Base-by-base conservation (phyloP, 23 tunicate species). In the Trididemnum clinides region DNA sequence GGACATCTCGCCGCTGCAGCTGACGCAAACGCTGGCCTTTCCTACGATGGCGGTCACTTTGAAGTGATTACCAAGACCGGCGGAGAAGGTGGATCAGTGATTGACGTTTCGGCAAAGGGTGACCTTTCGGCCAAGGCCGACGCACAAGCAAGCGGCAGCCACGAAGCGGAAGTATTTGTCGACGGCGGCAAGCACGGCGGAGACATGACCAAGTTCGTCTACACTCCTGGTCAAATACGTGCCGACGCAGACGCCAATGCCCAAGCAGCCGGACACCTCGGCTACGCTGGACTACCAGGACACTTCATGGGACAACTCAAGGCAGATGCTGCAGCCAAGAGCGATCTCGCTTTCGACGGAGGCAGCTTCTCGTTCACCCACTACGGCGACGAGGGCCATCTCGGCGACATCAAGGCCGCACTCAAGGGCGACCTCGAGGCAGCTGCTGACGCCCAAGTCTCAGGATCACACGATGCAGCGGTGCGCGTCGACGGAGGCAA, bases 91-190 rank as follows among this genome's bases (percentile, higher is more conserved):
- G 75, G 75, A 20, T 5, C 10, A 6, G n/a, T 29, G 12, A 20
- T 66, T 15, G 75, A 66, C 75, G 2, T 66, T 23, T 66, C 75
- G 37, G 6, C 75, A 6, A 32, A 66, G 75, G 31, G 37, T 37
- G 75, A 32, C n/a, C 75, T 29, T 29, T 36, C 75, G 31, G 75
- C 75, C 6, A 32, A 32, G 36, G 75, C 75, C 10, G 75, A 3
- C n/a, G 75, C 75, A 30, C 37, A 15, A 29, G 75, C 75, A 66
- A 66, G 37, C 37, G 75, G 75, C 75, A 66, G 75, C 22, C 75
- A 66, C 6, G 75, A 6, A 4, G 75, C 75, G 4, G 75, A 66
- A 36, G 36, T 66, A 10, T 28, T 28, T 6, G 75, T 66, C 10
- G 10, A 20, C 7, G 37, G 37, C 75, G 75, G 31, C 75, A 37